These are phyloP conservation scores for Bombylius discolor DNA, from an alignment of 2,888 invertebrate genomes.

Conservation along the genomic window DNA sequence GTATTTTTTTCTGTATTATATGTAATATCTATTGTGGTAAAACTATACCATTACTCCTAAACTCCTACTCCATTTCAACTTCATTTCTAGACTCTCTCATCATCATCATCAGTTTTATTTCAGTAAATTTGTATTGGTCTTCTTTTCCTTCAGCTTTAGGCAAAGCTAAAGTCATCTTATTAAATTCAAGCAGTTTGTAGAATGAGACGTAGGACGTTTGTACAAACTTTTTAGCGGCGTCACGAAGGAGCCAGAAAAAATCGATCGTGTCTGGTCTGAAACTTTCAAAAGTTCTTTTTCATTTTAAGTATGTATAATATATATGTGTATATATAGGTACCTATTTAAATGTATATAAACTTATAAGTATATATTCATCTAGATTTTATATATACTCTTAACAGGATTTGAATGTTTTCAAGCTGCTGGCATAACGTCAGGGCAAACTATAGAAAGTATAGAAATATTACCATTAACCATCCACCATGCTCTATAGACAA, in stretches of 20 bases:
- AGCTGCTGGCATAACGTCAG: too few relatives aligned
- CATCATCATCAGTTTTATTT: too few relatives aligned
- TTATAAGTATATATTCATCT: background rate
- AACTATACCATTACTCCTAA: background rate
- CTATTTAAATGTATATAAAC: background rate
- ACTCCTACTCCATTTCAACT: too few relatives aligned
- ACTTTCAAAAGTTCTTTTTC: conserved; percentile 6
- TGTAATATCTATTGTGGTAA: background rate
- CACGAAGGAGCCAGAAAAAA: conserved; percentile 18
- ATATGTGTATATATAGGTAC: background rate
- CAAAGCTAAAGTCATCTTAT: background rate
- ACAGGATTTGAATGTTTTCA: background rate
- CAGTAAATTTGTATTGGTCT: background rate
- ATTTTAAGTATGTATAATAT: background rate
- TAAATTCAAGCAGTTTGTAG: background rate
- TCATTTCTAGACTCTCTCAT: background rate
- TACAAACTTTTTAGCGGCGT: conserved; percentile 14
- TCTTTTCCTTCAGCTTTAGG: background rate
- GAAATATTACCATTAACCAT: too few relatives aligned
- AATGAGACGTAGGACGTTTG: conserved; percentile 2
- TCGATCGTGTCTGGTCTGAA: conserved; percentile 19
- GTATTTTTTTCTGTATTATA: background rate
- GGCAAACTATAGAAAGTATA: too few relatives aligned
- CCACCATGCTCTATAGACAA: too few relatives aligned
- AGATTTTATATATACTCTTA: background rate